phyloP scores from a whole-genome alignment of 2,113 vertebrate genomes.

The Dolichotis patagonum region DNA sequence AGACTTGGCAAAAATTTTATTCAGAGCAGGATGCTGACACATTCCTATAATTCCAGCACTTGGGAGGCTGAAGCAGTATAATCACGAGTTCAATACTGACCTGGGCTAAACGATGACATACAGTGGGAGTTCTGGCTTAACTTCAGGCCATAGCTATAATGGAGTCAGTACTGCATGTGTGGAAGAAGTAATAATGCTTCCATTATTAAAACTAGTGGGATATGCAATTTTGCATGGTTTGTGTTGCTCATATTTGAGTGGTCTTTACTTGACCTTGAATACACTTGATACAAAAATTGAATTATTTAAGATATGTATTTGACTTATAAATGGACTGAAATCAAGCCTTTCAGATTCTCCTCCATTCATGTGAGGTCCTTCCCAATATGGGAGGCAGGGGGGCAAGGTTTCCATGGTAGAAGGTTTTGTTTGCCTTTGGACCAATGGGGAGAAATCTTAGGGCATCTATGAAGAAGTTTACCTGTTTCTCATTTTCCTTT shows the following conservation, averaged over 20 bases:
- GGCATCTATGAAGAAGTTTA: background rate
- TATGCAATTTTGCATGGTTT: background rate
- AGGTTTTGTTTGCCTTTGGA: background rate
- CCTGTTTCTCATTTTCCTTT: background rate
- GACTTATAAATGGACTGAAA: background rate
- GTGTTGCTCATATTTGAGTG: background rate
- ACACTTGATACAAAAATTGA: background rate
- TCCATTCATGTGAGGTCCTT: background rate
- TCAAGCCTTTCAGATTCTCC: too few species aligned
- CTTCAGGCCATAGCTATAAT: background rate
- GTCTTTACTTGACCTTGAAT: background rate
- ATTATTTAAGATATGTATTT: background rate
- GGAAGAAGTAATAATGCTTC: background rate
- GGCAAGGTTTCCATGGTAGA: background rate
- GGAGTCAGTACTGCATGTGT: background rate
- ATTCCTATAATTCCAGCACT: background rate
- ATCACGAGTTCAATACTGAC: background rate
- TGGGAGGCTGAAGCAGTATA: background rate
- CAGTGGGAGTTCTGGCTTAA: background rate
- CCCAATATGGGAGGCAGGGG: background rate
- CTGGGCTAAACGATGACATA: background rate
- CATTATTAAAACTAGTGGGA: background rate
- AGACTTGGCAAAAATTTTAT: conserved; percentile 73
- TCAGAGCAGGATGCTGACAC: background rate
- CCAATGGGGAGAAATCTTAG: background rate